Base-by-base conservation (phyloP, 1,140 invertebrate species). In the Scylla paramamosain region DNA sequence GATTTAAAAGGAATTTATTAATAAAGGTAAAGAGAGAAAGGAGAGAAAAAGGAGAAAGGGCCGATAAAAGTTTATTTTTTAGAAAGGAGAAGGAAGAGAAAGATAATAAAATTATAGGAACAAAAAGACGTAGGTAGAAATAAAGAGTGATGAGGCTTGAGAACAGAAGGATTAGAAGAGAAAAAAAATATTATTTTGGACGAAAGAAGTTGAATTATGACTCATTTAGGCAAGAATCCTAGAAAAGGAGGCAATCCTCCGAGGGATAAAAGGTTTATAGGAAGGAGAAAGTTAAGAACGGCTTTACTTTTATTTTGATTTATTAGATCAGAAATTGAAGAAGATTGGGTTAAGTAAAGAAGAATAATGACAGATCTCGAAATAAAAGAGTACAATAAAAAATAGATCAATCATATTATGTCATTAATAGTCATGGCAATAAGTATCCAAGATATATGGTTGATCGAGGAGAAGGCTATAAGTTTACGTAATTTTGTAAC, bases 191-290 rank as follows among this genome's bases (percentile, higher is more conserved):
- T 88, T 46, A 52, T 14, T 7, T 20, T n/a, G n/a, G 28, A 14
- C n/a, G 90, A 48, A n/a, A n/a, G n/a, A 59, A 48, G n/a, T 87
- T 32, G 46, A 48, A 29, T 88, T 3, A 90, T 90, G 46, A 94
- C 10, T 67, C 46, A 94, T 0, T 94, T 87, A 25, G 86, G 86
- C n/a, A 94, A 48, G 28, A 94, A 88, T n/a, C 93, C 84, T 20
- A 45, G 46, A 29, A 88, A 90, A 48, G 83, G 86, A 6, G 86
- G 46, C 0, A 94, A n/a, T 31, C 83, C 39, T 32, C 83, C 39
- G n/a, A 94, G 39, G 67, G n/a, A 94, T 28, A 31, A 29, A 45
- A 59, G 16, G 4, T 0, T 16, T 6, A 59, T 2, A 52, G 28
- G 48, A 16, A 29, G 20, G 3, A 0, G 4, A 1, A 89, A n/a